Evolutionary conservation across 1,140 invertebrate species (phyloP).

Genomic region (Drosophila leontia): DNA sequence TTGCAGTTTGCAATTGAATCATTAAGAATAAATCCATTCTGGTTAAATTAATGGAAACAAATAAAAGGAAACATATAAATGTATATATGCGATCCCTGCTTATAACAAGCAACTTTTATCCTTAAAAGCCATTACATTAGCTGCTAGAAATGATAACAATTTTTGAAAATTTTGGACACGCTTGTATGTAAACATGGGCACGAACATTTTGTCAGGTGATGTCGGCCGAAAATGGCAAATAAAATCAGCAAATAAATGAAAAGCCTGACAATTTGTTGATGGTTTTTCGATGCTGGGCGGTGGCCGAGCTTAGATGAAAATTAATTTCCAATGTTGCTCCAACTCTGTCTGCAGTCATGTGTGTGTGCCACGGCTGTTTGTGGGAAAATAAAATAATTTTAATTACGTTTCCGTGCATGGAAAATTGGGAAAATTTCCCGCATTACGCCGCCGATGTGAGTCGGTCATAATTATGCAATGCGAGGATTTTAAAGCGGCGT

Average conservation of each 20-base stretch:
- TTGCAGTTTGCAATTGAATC: no score
- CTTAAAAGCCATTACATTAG: neutral
- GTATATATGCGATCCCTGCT: no score
- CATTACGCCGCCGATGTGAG: constrained; percentile 27
- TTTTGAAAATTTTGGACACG: constrained; percentile 17
- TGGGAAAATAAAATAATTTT: constrained; percentile 59
- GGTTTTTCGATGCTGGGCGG: constrained; percentile 49
- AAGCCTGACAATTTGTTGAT: constrained; percentile 76
- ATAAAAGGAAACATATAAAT: no score
- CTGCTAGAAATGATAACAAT: constrained; percentile 13
- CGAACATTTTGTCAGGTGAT: constrained; percentile 40
- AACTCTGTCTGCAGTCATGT: constrained; percentile 31
- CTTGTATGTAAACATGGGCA: constrained; percentile 57
- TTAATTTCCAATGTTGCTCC: constrained; percentile 68
- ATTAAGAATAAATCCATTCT: no score
- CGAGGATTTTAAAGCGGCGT: constrained; percentile 35
- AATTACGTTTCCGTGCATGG: constrained; percentile 61
- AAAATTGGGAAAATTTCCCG: constrained; percentile 57
- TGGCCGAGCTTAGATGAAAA: constrained; percentile 57
- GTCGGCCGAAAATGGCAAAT: constrained; percentile 54
- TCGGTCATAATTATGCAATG: constrained; percentile 73
- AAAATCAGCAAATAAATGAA: constrained; percentile 69
- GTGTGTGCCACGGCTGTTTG: constrained; percentile 13
- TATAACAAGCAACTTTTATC: no score
- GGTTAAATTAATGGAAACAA: no score